Base-by-base conservation (phyloP, 2,797 vertebrate genomes). In the Phrynocephalus vlangalii region DNA sequence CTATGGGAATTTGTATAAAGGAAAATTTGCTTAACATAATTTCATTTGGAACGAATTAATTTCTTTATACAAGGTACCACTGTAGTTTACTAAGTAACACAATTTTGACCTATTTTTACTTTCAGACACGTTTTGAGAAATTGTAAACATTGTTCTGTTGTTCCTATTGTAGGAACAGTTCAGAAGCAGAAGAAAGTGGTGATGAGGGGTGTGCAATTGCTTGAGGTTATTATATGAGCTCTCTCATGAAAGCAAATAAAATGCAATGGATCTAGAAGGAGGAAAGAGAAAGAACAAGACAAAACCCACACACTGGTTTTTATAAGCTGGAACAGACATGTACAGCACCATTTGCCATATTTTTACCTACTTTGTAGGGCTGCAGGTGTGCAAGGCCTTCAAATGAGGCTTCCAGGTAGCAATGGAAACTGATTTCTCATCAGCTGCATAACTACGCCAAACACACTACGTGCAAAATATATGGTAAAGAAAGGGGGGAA, bases 401-500 rank as follows among this genome's bases (percentile, higher is more conserved):
- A 99, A 97, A 97, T 99, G 98, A 96, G 99, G 98, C 97, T 99
- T 99, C 99, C 99, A 99, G 97, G 99, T 99, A 96, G 99, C 99
- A 97, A 99, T 97, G 98, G 99, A 99, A 98, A 99, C 98, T 92
- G 98, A 99, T 97, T 99, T 99, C 98, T 99, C 99, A 97, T 99
- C 99, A 97, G 99, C 99, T 93, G 98, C 98, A 95, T 99, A 99
- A 97, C 98, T 99, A 97, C 98, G 98, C 99, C 99, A 99, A 96
- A 99, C 98, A 96, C 99, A 99, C 99, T 99, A 96, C 87, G 95
- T 89, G 94, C 84, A 92, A 93, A 94, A 96, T 88, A 94, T 89
- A 93, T 73, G 89, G 84, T 92, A 94, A 95, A 94, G 95, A 95
- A 87, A 87, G 72, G 66, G 93, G 85, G 56, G 94, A 96, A 95